Evolutionary conservation across 2,888 invertebrate genomes (phyloP).

Genomic region (Agrotis ipsilon): DNA sequence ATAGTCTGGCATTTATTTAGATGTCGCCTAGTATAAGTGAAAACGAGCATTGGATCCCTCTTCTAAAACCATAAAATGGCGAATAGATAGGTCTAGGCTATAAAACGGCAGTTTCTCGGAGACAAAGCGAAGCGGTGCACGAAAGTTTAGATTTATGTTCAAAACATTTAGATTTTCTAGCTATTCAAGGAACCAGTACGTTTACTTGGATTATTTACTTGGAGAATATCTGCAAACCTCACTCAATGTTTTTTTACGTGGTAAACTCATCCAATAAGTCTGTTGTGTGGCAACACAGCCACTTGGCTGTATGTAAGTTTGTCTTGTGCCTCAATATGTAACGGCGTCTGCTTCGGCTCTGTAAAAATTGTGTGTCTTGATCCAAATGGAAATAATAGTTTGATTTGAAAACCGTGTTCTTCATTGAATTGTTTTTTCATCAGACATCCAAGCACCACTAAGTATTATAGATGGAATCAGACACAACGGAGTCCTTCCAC

Average conservation of each 20-base stretch:
- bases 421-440: too few relatives aligned
- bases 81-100: conserved; percentile 48
- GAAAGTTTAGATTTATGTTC: conserved; percentile 60
- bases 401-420: too few relatives aligned
- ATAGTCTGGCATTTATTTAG: background rate
- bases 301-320: too few relatives aligned
- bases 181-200: conserved; percentile 19
- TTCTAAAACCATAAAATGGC: conserved; percentile 50
- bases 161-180: conserved; percentile 43
- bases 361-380: too few relatives aligned
- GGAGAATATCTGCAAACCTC: background rate
- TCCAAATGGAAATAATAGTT: too few relatives aligned
- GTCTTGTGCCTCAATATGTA: too few relatives aligned
- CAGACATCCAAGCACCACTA: too few relatives aligned
- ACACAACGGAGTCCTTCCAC: too few relatives aligned
- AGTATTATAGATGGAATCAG: too few relatives aligned
- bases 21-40: background rate
- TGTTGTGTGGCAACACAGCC: too few relatives aligned
- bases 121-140: conserved; percentile 44
- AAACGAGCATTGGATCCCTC: background rate
- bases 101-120: conserved; percentile 56
- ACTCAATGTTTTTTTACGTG: background rate
- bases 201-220: conserved; percentile 28
- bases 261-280: too few relatives aligned
- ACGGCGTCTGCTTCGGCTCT: too few relatives aligned